Percentiles rank a stretch among this genome's conserved stretches.
Conservation (phyloP, 2,797 vertebrate genomes). For the Peromyscus attwateri region DNA sequence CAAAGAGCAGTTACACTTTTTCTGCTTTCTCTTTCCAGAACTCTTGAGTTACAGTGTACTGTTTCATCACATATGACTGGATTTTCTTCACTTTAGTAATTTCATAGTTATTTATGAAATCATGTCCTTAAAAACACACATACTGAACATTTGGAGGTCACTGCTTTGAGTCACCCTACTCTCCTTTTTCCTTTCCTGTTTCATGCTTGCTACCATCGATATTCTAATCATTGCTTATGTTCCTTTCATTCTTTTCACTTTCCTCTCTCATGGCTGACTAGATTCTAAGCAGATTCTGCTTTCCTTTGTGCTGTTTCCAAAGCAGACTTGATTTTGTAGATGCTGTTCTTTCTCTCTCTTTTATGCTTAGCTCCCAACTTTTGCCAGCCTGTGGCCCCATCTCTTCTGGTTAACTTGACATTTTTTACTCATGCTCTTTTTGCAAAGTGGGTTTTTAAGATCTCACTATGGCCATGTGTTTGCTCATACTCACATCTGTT, state of each 20-base stretch:
- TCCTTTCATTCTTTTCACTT: background rate
- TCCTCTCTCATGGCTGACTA: background rate
- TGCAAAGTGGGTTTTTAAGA: background rate
- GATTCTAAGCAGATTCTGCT: background rate
- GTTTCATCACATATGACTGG: background rate
- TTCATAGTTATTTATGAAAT: background rate
- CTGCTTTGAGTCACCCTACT: too few species aligned
- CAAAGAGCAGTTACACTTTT: background rate
- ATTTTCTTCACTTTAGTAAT: background rate
- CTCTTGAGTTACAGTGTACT: background rate
- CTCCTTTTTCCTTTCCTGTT: background rate
- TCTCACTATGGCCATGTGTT: slow-evolving; percentile 24
- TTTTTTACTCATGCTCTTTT: background rate
- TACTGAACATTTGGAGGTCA: background rate
- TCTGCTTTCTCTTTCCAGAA: background rate
- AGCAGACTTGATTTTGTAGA: background rate
- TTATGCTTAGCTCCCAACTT: background rate
- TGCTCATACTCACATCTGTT: slow-evolving; percentile 54
- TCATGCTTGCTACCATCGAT: background rate
- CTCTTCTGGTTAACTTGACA: slow-evolving; percentile 33
- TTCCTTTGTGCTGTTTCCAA: background rate
- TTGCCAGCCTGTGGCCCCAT: slow-evolving; percentile 34
- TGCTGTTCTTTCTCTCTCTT: background rate
- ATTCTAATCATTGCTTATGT: background rate
- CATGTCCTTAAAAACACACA: background rate